Evolutionary conservation across 2,888 invertebrate genomes (phyloP).

Genomic region (Brachyptera putata): DNA sequence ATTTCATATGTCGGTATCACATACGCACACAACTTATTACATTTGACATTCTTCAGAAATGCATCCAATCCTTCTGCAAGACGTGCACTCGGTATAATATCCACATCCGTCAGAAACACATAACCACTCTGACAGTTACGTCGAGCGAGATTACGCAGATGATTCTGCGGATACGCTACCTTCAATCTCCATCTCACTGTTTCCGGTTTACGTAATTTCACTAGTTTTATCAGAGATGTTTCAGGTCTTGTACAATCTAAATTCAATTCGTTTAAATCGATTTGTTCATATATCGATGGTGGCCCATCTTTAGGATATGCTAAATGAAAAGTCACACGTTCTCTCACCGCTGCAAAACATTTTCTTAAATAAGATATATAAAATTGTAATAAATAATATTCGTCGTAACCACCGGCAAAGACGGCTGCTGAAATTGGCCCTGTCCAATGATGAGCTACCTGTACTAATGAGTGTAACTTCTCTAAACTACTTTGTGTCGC

Average conservation of each 20-base stretch:
- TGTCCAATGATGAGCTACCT: slow-evolving; percentile 77
- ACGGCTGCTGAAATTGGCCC: slow-evolving; percentile 82
- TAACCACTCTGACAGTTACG: slow-evolving; percentile 71
- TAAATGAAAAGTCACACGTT: slow-evolving; percentile 71
- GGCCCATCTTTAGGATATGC: slow-evolving; percentile 61
- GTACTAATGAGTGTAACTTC: slow-evolving; percentile 69
- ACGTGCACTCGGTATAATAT: slow-evolving; percentile 75
- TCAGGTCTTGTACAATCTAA: slow-evolving; percentile 67
- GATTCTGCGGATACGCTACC: slow-evolving; percentile 84
- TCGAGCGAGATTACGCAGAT: slow-evolving; percentile 78
- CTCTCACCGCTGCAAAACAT: slow-evolving; percentile 68
- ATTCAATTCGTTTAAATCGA: slow-evolving; percentile 18
- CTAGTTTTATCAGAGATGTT: slow-evolving; percentile 54
- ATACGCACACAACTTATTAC: slow-evolving; percentile 68
- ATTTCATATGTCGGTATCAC: slow-evolving; percentile 89
- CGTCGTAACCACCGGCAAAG: slow-evolving; percentile 73
- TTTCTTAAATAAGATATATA: slow-evolving; percentile 71
- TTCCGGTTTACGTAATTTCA: slow-evolving; percentile 57
- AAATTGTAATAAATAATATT: slow-evolving; percentile 65
- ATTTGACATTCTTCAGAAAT: slow-evolving; percentile 22
- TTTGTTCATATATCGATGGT: slow-evolving; percentile 36
- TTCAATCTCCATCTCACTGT: slow-evolving; percentile 68
- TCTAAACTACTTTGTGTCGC: slow-evolving; percentile 86
- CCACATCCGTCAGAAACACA: slow-evolving; percentile 83
- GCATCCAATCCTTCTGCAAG: slow-evolving; percentile 66